Base-by-base conservation (phyloP, 2,888 invertebrate species). In the Leptopilina syphax region DNA sequence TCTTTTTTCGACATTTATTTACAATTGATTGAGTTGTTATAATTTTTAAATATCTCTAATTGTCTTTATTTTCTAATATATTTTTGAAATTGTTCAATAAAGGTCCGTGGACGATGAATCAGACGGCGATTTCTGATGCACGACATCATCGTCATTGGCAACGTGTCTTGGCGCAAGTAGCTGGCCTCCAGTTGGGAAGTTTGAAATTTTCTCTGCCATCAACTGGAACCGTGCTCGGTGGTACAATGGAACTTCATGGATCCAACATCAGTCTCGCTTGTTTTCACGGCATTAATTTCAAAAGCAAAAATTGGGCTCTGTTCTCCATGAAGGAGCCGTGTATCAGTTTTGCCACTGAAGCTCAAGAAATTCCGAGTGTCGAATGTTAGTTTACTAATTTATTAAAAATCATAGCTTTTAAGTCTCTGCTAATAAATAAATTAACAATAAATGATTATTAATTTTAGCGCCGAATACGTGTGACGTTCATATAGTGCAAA, bases 271-370 rank as follows among this genome's bases (percentile, higher is more conserved):
- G 98, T 7, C 93, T 99, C 84, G 98, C 98, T 4, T 99, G 99
- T 92, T 99, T 99, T 94, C 98, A 99, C 92, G 99, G 99, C 57
- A 97, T 98, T 90, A 98, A 98, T 92, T 98, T 99, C 92, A 97
- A 98, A 87, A 93, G 98, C 79, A 98, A 98, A 92, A 97, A 97
- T 1, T 99, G 99, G 98, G 98, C 98, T 7, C 92, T 99, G 83
- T 99, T 99, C 92, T 98, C 97, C 86, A 93, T 99, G 84, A 96
- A 96, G 90, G 97, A 98, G 88, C 98, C 98, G 0, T 96, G 96
- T 89, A 97, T 98, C 85, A 97, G 96, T 88, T 98, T 98, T 92
- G 96, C 97, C 18, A 97, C 98, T 0, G 98, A 98, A 92, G 98
- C 98, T 0, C 97, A 98, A 91, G 97, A 98, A 91, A 94, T 96